These are phyloP conservation scores for Chaetura pelagica DNA, from an alignment of 2,113 vertebrate genomes.

Conservation along the genomic window DNA sequence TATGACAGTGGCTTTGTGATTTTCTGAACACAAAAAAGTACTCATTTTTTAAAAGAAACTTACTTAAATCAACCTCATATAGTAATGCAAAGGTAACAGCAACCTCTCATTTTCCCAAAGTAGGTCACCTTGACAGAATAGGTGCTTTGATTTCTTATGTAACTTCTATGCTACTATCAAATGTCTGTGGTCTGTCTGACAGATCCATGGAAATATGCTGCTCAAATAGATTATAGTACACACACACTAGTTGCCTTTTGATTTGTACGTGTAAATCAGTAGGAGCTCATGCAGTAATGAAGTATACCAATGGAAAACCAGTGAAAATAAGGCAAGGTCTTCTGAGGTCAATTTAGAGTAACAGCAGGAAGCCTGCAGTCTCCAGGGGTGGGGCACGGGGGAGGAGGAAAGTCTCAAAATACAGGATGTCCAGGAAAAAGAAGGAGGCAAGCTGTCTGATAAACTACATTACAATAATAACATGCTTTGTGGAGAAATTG, in stretches of 20 bases:
- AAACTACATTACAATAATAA: background rate
- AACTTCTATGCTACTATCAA: background rate
- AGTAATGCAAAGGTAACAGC: background rate
- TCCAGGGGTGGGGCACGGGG: fast-evolving
- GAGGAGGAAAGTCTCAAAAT: background rate
- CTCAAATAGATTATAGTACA: background rate
- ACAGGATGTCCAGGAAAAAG: background rate
- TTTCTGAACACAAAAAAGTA: background rate
- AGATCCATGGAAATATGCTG: background rate
- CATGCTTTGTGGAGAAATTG: background rate
- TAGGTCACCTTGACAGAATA: background rate
- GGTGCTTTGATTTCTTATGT: background rate
- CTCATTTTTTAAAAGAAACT: background rate
- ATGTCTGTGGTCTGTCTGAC: background rate
- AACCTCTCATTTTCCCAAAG: background rate
- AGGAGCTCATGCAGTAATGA: background rate
- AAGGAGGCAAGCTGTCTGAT: background rate
- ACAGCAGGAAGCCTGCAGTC: background rate
- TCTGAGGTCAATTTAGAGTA: background rate
- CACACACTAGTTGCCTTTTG: background rate
- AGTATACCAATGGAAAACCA: background rate
- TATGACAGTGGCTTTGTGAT: background rate
- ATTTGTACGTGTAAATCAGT: background rate
- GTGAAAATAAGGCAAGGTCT: background rate
- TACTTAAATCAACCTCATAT: background rate